A percentile compares a stretch with the other conserved stretches of the same genome.
Conservation (phyloP, 2,888 invertebrate genomes). For the Patella caerulea region DNA sequence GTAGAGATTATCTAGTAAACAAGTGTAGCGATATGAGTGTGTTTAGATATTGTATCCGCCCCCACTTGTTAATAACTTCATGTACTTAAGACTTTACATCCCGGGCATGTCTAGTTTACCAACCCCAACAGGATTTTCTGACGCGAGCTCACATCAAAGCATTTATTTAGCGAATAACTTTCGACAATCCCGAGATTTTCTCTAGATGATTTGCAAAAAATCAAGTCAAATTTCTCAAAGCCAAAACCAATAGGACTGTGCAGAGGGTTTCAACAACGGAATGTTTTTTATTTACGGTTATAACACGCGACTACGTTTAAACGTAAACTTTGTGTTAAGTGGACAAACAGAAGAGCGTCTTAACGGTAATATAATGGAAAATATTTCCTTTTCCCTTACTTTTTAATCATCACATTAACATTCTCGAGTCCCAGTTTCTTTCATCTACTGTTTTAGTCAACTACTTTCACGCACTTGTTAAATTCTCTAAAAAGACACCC, state of each 20-base stretch:
- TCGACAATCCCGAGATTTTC: constrained; percentile 2
- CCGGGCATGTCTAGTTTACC: background rate
- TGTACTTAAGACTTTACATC: background rate
- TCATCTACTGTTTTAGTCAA: background rate
- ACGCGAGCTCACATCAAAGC: constrained; percentile 9
- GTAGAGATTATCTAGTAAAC: too few relatives aligned
- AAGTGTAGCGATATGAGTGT: too few relatives aligned
- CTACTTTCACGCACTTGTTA: background rate
- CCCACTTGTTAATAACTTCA: background rate
- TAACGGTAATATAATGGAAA: constrained; percentile 2
- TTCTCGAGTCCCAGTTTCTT: background rate
- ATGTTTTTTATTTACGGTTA: constrained; percentile 1
- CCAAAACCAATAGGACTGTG: background rate
- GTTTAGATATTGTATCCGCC: background rate
- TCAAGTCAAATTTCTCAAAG: constrained; percentile 9
- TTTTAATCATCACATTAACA: constrained; percentile 9
- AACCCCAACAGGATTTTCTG: constrained; percentile 4
- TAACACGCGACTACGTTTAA: constrained; percentile 11
- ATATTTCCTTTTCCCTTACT: background rate
- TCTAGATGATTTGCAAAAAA: constrained; percentile 10
- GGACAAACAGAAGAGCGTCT: constrained; percentile 1
- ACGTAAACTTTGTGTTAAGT: constrained; percentile 4
- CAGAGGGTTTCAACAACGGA: background rate
- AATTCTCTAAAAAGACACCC: background rate
- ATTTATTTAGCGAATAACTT: constrained; percentile 9